phyloP scores from a whole-genome alignment of 23 tunicate genomes.

The Phallusia fumigata region DNA sequence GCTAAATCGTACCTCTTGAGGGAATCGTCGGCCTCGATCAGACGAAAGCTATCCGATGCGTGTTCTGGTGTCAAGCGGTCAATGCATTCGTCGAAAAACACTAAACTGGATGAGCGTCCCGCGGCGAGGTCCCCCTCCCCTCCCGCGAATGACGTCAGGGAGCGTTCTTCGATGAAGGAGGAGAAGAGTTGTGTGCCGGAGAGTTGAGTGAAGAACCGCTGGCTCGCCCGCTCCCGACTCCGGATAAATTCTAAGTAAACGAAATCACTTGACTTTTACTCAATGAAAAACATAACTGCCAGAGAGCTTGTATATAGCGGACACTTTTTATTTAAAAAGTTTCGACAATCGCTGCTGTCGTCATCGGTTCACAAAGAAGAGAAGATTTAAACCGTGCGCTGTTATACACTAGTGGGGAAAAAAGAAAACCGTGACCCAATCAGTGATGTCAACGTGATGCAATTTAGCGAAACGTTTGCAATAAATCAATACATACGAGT shows the following conservation, averaged over 20 bases:
- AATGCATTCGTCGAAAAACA: constrained; percentile 93
- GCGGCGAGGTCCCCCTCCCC: constrained; percentile 45
- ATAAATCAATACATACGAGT: no score
- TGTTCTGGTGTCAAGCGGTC: constrained; percentile 74
- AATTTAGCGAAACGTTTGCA: no score
- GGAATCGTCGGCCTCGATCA: constrained; percentile 84
- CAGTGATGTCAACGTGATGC: no score
- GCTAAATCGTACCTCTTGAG: constrained; percentile 47
- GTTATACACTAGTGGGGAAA: no score
- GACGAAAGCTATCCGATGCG: constrained; percentile 31
- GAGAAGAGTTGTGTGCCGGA: constrained; percentile 78
- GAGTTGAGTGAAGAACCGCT: constrained; percentile 55
- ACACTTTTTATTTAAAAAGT: no score
- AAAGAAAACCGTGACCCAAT: no score
- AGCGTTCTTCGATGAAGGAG: constrained; percentile 79
- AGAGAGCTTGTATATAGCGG: no score
- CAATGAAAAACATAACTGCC: no score
- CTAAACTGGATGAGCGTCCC: constrained; percentile 78
- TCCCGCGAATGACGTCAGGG: constrained; percentile 65
- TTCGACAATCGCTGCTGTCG: no score
- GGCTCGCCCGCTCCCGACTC: constrained; percentile 71
- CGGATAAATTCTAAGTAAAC: constrained; percentile 81
- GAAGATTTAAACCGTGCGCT: no score
- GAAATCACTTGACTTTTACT: no score
- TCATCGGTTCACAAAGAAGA: no score